Evolutionary conservation across 2,888 invertebrate genomes (phyloP).

Genomic region (Shargacucullia verbasci): DNA sequence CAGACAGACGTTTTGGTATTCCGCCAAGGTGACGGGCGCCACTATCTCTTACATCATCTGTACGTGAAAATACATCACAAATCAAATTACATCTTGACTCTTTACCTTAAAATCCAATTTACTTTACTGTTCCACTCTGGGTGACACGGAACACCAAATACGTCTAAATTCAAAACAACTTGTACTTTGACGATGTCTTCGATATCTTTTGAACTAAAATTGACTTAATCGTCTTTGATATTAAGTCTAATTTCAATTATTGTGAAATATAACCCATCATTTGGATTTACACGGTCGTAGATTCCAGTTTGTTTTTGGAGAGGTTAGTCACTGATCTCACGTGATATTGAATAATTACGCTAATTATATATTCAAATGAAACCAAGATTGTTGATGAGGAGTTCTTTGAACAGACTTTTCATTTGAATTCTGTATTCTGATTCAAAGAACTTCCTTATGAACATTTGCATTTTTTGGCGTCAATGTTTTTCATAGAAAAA

Average conservation of each 20-base stretch:
- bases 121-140: not conserved
- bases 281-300: slow-evolving; percentile 10
- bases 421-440: no score
- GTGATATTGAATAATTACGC: slow-evolving; percentile 57
- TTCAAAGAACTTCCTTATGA: no score
- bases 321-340: slow-evolving; percentile 58
- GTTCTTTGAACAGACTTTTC: slow-evolving; percentile 13
- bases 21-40: slow-evolving; percentile 70
- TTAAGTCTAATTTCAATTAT: slow-evolving; percentile 25
- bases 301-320: slow-evolving; percentile 36
- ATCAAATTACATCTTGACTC: slow-evolving; percentile 36
- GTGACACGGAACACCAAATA: slow-evolving; percentile 27
- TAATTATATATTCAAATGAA: slow-evolving; percentile 49
- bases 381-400: slow-evolving; percentile 30
- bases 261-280: slow-evolving; percentile 9
- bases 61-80: slow-evolving; percentile 34
- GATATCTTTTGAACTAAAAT: slow-evolving; percentile 10
- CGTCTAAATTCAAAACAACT: slow-evolving; percentile 23
- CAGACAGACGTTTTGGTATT: slow-evolving; percentile 68
- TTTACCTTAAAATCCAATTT: slow-evolving; percentile 30
- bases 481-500: no score
- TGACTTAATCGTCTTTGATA: slow-evolving; percentile 4
- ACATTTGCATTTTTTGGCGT: no score
- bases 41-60: slow-evolving; percentile 58
- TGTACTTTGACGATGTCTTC: slow-evolving; percentile 11